Conservation (phyloP, 2,113 vertebrate genomes). For the Mirounga angustirostris region DNA sequence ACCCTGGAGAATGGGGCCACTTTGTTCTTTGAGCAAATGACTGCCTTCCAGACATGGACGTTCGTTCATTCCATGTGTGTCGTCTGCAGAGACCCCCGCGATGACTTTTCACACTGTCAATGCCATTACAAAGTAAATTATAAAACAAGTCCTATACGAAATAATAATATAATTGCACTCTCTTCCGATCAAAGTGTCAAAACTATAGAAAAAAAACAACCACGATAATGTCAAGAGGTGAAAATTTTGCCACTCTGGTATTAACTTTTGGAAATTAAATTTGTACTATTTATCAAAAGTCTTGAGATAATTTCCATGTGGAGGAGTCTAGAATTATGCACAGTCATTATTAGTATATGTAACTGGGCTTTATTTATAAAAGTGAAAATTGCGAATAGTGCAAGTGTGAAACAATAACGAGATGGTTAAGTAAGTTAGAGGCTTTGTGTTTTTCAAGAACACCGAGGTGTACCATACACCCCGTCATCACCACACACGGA, state of each 20-base stretch:
- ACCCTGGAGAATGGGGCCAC: accelerated
- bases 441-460: neutral
- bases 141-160: neutral
- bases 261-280: neutral
- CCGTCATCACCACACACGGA: accelerated
- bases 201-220: neutral
- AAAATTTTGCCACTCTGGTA: neutral
- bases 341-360: no score
- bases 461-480: accelerated
- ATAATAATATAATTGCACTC: accelerated
- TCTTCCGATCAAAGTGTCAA: neutral
- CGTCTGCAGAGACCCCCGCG: accelerated
- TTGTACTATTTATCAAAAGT: neutral
- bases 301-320: neutral
- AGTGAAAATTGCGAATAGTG: neutral
- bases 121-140: neutral
- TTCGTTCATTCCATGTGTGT: neutral
- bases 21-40: neutral
- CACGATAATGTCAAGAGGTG: neutral
- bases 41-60: neutral
- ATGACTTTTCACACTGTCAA: accelerated
- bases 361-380: neutral
- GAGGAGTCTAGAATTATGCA: neutral
- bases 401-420: neutral
- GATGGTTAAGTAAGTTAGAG: no score